Conservation (phyloP, 2,797 vertebrate genomes). For the Ispidina lecontei region DNA sequence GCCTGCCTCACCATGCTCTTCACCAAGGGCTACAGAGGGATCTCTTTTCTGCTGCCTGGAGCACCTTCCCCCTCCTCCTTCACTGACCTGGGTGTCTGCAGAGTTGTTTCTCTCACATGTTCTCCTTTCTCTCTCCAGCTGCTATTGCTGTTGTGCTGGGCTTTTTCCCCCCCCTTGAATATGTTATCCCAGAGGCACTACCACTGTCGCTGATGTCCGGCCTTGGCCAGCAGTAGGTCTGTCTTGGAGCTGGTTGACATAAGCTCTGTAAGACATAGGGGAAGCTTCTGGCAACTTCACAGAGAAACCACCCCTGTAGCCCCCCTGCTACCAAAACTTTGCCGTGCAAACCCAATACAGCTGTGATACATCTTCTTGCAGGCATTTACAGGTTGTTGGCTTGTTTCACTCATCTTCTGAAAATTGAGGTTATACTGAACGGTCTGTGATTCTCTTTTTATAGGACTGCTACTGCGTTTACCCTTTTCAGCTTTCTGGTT, state of each 20-base stretch:
- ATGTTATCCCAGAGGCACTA: too few species aligned
- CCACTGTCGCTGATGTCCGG: background rate
- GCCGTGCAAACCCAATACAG: background rate
- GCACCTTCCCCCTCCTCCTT: background rate
- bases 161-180: background rate
- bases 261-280: too few species aligned
- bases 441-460: background rate
- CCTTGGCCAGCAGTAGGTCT: background rate
- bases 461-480: background rate
- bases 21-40: background rate
- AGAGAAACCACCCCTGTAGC: background rate
- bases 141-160: background rate
- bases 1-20: background rate
- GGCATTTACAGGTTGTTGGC: background rate
- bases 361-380: background rate
- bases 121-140: background rate
- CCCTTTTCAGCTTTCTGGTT: background rate
- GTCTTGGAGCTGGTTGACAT: background rate
- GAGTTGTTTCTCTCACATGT: background rate
- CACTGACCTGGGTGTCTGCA: background rate
- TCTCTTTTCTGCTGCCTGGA: background rate
- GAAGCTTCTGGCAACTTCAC: background rate
- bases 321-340: background rate
- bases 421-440: background rate
- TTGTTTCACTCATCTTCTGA: background rate